Conservation (phyloP, 2,888 invertebrate genomes). For the Drosophila multiciliata region DNA sequence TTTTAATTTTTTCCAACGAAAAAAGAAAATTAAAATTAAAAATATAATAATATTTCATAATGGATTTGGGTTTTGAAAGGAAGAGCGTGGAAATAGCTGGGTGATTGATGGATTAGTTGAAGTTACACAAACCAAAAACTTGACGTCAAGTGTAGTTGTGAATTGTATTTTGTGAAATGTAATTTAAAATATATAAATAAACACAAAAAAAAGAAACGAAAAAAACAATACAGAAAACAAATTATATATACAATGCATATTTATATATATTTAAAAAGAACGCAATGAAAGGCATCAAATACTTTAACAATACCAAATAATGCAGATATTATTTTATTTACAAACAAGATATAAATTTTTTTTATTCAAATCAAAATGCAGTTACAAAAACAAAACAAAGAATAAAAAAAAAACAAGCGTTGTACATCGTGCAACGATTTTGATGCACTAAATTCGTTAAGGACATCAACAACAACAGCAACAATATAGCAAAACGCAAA, state of each 20-base stretch:
- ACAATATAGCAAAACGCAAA: constrained; percentile 27
- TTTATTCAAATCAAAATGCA: constrained; percentile 47
- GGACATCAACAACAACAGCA: constrained; percentile 40
- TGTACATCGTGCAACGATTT: constrained; percentile 50
- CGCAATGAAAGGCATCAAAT: constrained; percentile 55
- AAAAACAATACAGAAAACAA: constrained; percentile 42
- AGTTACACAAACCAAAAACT: constrained; percentile 71
- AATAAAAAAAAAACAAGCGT: constrained; percentile 24
- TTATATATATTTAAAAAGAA: constrained; percentile 64
- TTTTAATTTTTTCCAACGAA: constrained; percentile 76
- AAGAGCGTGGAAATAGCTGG: constrained; percentile 44
- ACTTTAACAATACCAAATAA: constrained; percentile 62
- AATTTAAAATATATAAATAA: constrained; percentile 69
- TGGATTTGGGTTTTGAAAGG: constrained; percentile 61
- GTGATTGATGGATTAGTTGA: constrained; percentile 66
- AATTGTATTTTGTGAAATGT: constrained; percentile 84
- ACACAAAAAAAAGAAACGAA: constrained; percentile 40
- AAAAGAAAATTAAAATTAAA: constrained; percentile 49
- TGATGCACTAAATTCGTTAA: constrained; percentile 58
- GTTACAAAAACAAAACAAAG: constrained; percentile 13
- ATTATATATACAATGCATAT: constrained; percentile 74
- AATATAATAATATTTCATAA: constrained; percentile 66
- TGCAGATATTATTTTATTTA: constrained; percentile 73
- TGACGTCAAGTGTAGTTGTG: constrained; percentile 83
- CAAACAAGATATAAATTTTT: constrained; percentile 54